Evolutionary conservation across 2,113 vertebrate species (phyloP).

Genomic region (Pithys albifrons): DNA sequence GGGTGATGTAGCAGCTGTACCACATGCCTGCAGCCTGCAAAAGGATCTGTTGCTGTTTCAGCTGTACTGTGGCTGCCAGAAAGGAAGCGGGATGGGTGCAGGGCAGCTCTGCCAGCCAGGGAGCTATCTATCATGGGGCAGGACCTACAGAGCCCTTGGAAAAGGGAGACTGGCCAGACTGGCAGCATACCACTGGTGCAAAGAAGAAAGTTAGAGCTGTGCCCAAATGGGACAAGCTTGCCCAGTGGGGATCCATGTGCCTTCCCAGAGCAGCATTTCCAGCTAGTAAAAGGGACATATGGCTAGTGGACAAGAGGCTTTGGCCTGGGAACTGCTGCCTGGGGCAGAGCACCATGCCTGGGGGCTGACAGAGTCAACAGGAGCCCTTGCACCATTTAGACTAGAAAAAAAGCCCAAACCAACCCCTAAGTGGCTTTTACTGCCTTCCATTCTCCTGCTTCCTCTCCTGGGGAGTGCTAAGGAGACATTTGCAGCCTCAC

Average conservation of each 20-base stretch:
- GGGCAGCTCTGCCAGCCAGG: neutral
- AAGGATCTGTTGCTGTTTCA: neutral
- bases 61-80: neutral
- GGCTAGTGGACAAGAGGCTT: neutral
- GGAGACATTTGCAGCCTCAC: neutral
- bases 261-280: neutral
- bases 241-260: rapidly evolving
- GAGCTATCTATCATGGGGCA: neutral
- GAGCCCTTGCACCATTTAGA: neutral
- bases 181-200: neutral
- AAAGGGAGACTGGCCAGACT: neutral
- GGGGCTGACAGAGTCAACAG: neutral
- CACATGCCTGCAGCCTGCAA: neutral
- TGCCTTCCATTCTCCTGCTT: neutral
- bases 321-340: neutral
- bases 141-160: neutral
- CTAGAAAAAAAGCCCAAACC: neutral
- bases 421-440: neutral
- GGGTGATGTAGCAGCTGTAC: neutral
- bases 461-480: neutral
- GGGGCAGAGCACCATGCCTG: neutral
- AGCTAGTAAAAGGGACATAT: neutral
- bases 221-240: rapidly evolving
- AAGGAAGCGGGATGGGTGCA: rapidly evolving
- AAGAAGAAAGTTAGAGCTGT: neutral